Conservation (phyloP, 2,797 vertebrate genomes). For the Hypotaenidia okinawae region DNA sequence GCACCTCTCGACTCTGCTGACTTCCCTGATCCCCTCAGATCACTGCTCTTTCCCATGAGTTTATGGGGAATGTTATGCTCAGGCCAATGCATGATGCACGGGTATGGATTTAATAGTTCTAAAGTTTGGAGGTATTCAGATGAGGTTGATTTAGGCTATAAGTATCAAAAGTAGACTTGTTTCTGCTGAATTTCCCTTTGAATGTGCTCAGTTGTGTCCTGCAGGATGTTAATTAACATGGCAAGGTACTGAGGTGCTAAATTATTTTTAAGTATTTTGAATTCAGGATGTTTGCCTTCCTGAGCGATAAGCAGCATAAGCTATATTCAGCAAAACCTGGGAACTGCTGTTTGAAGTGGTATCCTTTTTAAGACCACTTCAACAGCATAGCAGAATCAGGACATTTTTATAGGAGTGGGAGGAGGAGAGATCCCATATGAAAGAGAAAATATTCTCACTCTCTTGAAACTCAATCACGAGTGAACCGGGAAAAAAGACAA, state of each 20-base stretch:
- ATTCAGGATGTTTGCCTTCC: not conserved
- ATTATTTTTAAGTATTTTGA: not conserved
- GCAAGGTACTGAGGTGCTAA: not conserved
- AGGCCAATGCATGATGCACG: not conserved
- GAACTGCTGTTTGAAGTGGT: slow-evolving; percentile 10
- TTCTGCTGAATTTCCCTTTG: not conserved
- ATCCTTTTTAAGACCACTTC: not conserved
- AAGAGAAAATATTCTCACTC: slow-evolving; percentile 30
- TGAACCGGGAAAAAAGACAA: not conserved
- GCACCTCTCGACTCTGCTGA: not conserved
- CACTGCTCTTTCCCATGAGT: not conserved
- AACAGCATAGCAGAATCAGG: slow-evolving; percentile 13
- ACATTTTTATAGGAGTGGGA: not conserved
- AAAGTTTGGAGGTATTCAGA: not conserved
- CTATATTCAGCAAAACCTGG: not conserved
- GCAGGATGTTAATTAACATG: not conserved
- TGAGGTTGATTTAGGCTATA: not conserved
- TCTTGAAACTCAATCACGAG: not conserved
- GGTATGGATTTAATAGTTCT: not conserved
- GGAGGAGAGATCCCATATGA: slow-evolving; percentile 15
- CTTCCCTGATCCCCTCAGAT: not conserved
- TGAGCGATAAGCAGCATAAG: not conserved
- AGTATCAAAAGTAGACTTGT: not conserved
- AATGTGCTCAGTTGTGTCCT: not conserved
- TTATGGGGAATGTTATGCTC: fast-evolving